Evolutionary conservation across 2,797 vertebrate genomes (phyloP).

Genomic region (Microchirus variegatus): DNA sequence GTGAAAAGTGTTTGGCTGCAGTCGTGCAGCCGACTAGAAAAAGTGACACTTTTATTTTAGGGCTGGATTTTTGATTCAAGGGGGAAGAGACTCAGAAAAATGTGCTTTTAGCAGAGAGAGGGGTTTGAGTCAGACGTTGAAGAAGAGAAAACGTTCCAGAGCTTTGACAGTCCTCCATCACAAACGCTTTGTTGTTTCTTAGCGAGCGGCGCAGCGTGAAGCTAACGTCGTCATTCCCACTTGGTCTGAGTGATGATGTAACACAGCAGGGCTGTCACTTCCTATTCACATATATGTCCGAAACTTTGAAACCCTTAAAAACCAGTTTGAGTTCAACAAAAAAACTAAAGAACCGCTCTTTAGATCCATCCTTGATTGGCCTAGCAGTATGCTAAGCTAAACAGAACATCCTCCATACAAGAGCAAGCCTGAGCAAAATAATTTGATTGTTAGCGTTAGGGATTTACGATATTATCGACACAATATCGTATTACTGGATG

Average conservation of each 20-base stretch:
- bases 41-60: not conserved
- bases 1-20: constrained; percentile 5
- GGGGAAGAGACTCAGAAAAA: no score
- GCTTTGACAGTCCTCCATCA: constrained; percentile 35
- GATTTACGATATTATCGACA: no score
- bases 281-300: no score
- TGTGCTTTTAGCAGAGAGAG: constrained; percentile 12
- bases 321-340: no score
- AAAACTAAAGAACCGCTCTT: no score
- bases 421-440: no score
- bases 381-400: no score
- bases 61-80: not conserved
- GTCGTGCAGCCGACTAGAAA: constrained; percentile 5
- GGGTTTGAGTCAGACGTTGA: constrained; percentile 27
- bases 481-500: no score
- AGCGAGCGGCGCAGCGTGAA: constrained; percentile 44
- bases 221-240: constrained; percentile 56
- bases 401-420: no score
- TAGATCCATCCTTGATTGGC: no score
- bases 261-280: constrained; percentile 43
- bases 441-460: no score
- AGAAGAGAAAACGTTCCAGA: constrained; percentile 39
- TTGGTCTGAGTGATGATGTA: constrained; percentile 66
- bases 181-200: constrained; percentile 51
- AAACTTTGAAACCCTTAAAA: no score